Conservation (phyloP, 2,797 vertebrate genomes). For the Sebastes minor region DNA sequence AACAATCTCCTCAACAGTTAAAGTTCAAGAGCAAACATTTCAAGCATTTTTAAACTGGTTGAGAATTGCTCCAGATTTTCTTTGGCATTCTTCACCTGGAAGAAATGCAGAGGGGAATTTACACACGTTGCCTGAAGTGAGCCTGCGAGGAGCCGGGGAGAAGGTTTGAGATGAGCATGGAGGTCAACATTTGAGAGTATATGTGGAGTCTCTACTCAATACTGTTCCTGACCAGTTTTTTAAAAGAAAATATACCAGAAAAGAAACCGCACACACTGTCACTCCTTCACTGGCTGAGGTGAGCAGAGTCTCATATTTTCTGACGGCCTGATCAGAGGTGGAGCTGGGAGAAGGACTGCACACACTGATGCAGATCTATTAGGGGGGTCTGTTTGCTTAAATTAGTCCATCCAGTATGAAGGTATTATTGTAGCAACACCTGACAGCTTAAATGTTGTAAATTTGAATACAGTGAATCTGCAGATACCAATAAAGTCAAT, state of each 20-base stretch:
- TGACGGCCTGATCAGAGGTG: neutral
- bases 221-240: slow-evolving; percentile 14
- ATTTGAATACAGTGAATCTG: neutral
- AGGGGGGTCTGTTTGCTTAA: neutral
- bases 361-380: neutral
- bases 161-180: slow-evolving; percentile 57
- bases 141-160: slow-evolving; percentile 46
- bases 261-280: slow-evolving; percentile 29
- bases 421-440: neutral
- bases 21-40: slow-evolving; percentile 79
- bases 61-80: slow-evolving; percentile 75
- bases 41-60: slow-evolving; percentile 79
- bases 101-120: slow-evolving; percentile 75
- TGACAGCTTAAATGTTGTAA: neutral
- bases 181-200: slow-evolving; percentile 63
- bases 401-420: neutral
- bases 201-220: slow-evolving; percentile 37
- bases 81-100: slow-evolving; percentile 75
- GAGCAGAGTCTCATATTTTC: slow-evolving; percentile 27
- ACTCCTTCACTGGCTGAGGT: slow-evolving; percentile 8
- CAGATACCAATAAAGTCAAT: neutral
- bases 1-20: slow-evolving; percentile 64
- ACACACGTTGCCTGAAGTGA: slow-evolving; percentile 69
- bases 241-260: slow-evolving; percentile 23
- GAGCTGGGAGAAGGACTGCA: neutral